Evolutionary conservation across 2,888 invertebrate genomes (phyloP).

Genomic region (Agelastica alni): DNA sequence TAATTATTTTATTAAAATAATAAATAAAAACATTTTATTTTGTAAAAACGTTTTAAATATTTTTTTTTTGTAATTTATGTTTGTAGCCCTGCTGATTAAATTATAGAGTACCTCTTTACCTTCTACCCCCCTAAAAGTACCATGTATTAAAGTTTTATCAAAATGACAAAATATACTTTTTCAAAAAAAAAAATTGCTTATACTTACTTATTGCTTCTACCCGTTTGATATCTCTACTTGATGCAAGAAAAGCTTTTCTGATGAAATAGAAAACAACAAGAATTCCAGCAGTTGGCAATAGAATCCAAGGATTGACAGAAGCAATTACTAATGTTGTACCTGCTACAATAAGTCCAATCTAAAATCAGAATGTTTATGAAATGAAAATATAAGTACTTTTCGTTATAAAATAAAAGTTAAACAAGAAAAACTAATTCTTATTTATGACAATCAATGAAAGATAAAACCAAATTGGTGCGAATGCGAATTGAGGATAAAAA

Average conservation of each 20-base stretch:
- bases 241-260: conserved; percentile 68
- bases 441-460: not conserved
- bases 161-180: not conserved
- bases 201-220: conserved; percentile 69
- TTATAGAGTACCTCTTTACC: too few species aligned
- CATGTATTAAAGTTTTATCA: not conserved
- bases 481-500: too few species aligned
- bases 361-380: conserved; percentile 10
- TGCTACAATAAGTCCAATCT: conserved; percentile 37
- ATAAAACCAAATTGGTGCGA: too few species aligned
- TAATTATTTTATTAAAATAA: too few species aligned
- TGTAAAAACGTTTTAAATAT: not conserved
- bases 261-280: conserved; percentile 67
- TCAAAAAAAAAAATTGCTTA: not conserved
- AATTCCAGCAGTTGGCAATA: conserved; percentile 67
- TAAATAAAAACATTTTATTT: not conserved
- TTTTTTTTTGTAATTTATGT: too few species aligned
- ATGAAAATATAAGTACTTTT: not conserved
- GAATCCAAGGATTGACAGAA: conserved; percentile 68
- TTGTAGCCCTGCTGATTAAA: too few species aligned
- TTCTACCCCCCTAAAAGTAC: not conserved
- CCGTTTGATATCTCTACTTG: conserved; percentile 72
- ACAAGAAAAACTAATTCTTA: not conserved
- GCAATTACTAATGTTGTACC: conserved; percentile 66
- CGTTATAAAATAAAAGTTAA: not conserved